Conservation (phyloP, 2,888 invertebrate genomes). For the Himalopsyche anomala region DNA sequence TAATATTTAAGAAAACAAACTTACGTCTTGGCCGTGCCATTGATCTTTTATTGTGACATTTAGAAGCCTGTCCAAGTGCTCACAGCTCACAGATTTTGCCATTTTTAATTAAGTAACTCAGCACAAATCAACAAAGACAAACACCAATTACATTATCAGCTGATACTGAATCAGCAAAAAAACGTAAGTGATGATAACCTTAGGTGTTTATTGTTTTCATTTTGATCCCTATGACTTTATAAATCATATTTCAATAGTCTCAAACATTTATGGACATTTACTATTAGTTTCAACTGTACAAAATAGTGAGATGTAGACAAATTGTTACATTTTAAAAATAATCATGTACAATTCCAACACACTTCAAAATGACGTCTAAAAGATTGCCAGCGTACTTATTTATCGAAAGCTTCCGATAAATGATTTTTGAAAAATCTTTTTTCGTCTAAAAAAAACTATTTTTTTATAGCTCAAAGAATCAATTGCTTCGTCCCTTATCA, state of each 20-base stretch:
- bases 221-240: not conserved
- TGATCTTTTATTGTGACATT: conserved; percentile 72
- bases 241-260: not conserved
- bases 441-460: too few species aligned
- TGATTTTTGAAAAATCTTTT: too few species aligned
- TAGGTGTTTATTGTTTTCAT: conserved; percentile 40
- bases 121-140: not conserved
- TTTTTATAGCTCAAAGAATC: too few species aligned
- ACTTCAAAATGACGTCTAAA: conserved; percentile 36
- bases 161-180: conserved; percentile 41
- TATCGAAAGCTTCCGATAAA: too few species aligned
- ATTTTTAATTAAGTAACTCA: conserved; percentile 10
- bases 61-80: conserved; percentile 74
- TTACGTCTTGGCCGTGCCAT: conserved; percentile 75
- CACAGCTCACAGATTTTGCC: conserved; percentile 70
- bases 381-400: not conserved
- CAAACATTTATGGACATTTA: not conserved
- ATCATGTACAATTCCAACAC: not conserved
- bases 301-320: not conserved
- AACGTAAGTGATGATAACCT: conserved; percentile 37
- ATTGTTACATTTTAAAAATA: conserved; percentile 24
- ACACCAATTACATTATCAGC: conserved; percentile 38
- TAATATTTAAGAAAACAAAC: conserved; percentile 51
- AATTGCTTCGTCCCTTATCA: too few species aligned
- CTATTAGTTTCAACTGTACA: not conserved